These are phyloP conservation scores for Garrulus glandarius DNA, from an alignment of 2,797 vertebrate species.

Conservation along the genomic window DNA sequence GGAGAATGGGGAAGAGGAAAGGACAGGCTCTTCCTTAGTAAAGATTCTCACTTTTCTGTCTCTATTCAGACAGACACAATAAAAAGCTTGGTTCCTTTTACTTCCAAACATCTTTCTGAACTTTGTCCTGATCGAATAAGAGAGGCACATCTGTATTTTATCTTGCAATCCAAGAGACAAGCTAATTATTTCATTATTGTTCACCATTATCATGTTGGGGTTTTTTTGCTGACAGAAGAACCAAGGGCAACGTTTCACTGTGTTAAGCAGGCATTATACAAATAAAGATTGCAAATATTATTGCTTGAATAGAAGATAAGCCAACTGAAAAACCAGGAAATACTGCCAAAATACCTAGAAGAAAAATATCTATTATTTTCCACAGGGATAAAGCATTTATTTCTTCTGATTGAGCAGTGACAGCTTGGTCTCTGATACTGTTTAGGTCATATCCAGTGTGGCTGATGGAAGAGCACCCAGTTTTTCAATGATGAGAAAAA, in stretches of 20 bases:
- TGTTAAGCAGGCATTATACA: neutral
- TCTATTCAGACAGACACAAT: accelerated
- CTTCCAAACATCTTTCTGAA: neutral
- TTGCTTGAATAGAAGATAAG: neutral
- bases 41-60: neutral
- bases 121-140: neutral
- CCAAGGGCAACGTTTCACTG: neutral
- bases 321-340: neutral
- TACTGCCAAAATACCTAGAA: neutral
- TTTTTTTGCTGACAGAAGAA: neutral
- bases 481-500: neutral
- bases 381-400: neutral
- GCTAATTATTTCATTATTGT: neutral
- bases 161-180: neutral
- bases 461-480: neutral
- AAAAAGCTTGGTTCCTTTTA: neutral
- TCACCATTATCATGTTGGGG: neutral
- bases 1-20: neutral
- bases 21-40: neutral
- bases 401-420: neutral
- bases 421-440: neutral
- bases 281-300: neutral
- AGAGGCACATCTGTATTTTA: neutral
- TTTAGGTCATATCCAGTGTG: neutral
- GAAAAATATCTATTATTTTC: neutral